Conservation (phyloP, 1,140 invertebrate species). For the Macrostomum lignano region DNA sequence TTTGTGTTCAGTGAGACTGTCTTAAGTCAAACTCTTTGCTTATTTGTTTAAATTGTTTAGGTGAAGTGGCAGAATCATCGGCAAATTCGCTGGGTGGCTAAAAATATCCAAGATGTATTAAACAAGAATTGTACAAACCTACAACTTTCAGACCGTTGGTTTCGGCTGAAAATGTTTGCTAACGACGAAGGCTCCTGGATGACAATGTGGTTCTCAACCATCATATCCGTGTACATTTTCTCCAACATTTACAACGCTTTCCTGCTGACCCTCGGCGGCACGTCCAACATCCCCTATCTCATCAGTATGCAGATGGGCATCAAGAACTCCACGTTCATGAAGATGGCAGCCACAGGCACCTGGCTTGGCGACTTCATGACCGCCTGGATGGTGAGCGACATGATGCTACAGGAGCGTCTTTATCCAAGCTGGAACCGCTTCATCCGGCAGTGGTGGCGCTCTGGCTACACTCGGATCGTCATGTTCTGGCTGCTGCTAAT, state of each 20-base stretch:
- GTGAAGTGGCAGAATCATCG: too few species aligned
- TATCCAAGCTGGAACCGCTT: slow-evolving; percentile 30
- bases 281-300: slow-evolving; percentile 17
- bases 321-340: slow-evolving; percentile 29
- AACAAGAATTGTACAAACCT: too few species aligned
- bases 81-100: too few species aligned
- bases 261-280: slow-evolving; percentile 25
- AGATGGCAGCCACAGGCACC: slow-evolving; percentile 32
- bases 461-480: slow-evolving; percentile 27
- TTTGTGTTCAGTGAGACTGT: too few species aligned
- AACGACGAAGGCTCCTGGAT: slow-evolving; percentile 34
- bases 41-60: too few species aligned
- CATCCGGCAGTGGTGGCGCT: slow-evolving; percentile 26
- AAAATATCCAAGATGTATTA: too few species aligned
- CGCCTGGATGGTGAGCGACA: slow-evolving; percentile 32
- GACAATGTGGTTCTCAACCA: slow-evolving; percentile 31
- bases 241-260: slow-evolving; percentile 32
- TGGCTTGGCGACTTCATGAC: slow-evolving; percentile 35
- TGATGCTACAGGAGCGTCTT: slow-evolving; percentile 34
- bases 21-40: too few species aligned
- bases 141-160: slow-evolving; percentile 24
- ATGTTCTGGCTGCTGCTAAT: slow-evolving; percentile 31
- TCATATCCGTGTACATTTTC: slow-evolving; percentile 31
- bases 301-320: slow-evolving; percentile 22
- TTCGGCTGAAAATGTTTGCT: slow-evolving; percentile 32